Percentiles rank a stretch among this genome's conserved stretches.
These are phyloP conservation scores for Cheilosia variabilis DNA, from an alignment of 2,888 invertebrate species.

Conservation along the genomic window DNA sequence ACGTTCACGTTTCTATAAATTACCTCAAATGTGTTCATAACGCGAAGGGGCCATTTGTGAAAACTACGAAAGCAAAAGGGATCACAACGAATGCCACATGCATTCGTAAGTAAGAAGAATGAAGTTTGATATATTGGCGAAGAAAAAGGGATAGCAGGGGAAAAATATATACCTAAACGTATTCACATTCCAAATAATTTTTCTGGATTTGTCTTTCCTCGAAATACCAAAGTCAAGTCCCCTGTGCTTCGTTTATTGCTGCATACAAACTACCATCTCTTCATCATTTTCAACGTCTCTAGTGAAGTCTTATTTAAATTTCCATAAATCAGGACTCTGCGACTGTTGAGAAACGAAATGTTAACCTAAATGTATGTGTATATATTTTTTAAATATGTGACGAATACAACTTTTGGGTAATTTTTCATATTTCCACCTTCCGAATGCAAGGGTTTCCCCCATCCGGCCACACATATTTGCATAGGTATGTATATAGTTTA, in stretches of 20 bases:
- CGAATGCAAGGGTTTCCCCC: constrained; percentile 39
- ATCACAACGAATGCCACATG: constrained; percentile 50
- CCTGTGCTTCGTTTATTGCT: constrained; percentile 64
- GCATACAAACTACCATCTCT: constrained; percentile 74
- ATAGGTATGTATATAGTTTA: constrained; percentile 18
- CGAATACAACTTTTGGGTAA: constrained; percentile 70
- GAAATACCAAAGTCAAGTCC: constrained; percentile 56
- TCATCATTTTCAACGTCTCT: constrained; percentile 71
- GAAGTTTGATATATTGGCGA: constrained; percentile 57
- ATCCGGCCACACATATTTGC: constrained; percentile 30
- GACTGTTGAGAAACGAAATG: constrained; percentile 63
- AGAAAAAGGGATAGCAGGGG: neutral
- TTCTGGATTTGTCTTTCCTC: constrained; percentile 75
- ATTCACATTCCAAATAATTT: constrained; percentile 76
- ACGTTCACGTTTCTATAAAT: constrained; percentile 62
- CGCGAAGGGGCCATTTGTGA: constrained; percentile 37
- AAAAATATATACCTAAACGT: constrained; percentile 48
- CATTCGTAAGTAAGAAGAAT: constrained; percentile 57
- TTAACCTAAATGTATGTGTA: constrained; percentile 28
- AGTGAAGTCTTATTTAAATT: constrained; percentile 77
- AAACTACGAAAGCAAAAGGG: constrained; percentile 39
- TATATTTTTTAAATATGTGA: constrained; percentile 62
- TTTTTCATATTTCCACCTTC: constrained; percentile 73
- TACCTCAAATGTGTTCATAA: constrained; percentile 51
- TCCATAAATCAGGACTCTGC: constrained; percentile 76